Conservation (phyloP, 2,888 invertebrate species). For the Tipula unca region DNA sequence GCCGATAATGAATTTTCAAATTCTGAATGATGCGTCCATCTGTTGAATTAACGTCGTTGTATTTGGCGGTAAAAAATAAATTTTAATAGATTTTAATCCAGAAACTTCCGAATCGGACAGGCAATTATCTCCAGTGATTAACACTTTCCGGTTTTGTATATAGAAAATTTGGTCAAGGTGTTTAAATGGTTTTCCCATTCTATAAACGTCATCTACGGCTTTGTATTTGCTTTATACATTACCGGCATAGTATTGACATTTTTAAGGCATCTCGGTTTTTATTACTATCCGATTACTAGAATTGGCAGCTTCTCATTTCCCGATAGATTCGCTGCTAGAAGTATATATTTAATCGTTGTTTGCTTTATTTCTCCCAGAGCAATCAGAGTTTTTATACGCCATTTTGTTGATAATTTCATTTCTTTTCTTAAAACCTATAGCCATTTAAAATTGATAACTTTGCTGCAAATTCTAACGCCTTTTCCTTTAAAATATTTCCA, state of each 20-base stretch:
- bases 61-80: background rate
- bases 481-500: background rate
- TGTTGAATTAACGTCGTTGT: background rate
- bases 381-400: background rate
- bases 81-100: background rate
- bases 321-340: background rate
- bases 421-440: background rate
- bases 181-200: background rate
- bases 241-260: background rate
- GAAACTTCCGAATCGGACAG: background rate
- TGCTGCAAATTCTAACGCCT: background rate
- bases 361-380: background rate
- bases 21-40: background rate
- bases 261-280: background rate
- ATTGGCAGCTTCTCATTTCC: background rate
- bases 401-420: conserved; percentile 25
- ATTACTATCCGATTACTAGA: background rate
- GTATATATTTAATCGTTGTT: background rate
- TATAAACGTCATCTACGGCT: background rate
- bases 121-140: background rate
- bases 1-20: background rate
- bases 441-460: background rate
- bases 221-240: background rate
- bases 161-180: background rate
- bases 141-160: background rate